These are phyloP conservation scores for Sinotaia quadrata DNA, from an alignment of 2,888 invertebrate genomes.

Conservation along the genomic window DNA sequence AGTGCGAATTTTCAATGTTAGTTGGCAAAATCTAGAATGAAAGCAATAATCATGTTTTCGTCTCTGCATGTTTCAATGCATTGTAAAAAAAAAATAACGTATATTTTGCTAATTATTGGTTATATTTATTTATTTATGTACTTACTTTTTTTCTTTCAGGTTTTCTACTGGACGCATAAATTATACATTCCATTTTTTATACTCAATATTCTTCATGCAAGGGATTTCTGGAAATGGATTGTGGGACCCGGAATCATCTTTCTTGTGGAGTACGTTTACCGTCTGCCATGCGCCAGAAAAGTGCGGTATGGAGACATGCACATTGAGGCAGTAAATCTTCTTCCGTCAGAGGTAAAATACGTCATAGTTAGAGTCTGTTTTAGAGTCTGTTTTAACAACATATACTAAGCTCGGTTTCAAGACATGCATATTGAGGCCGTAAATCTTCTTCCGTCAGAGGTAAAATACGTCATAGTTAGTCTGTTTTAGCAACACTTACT, in stretches of 20 bases:
- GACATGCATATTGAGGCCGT: too few species aligned
- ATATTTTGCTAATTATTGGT: too few species aligned
- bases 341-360: slow-evolving; percentile 85
- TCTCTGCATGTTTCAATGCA: not conserved
- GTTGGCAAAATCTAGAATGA: too few species aligned
- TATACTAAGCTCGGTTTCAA: too few species aligned
- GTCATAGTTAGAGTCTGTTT: too few species aligned
- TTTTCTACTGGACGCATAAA: slow-evolving; percentile 95
- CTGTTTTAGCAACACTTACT: too few species aligned
- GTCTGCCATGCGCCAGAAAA: slow-evolving; percentile 36
- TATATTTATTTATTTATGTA: too few species aligned
- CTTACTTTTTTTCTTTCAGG: slow-evolving; percentile 73
- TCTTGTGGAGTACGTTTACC: slow-evolving; percentile 80
- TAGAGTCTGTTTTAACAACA: too few species aligned
- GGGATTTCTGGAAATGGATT: slow-evolving; percentile 97
- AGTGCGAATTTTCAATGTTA: too few species aligned
- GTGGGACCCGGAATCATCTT: slow-evolving; percentile 86
- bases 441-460: too few species aligned
- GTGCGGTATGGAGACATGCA: slow-evolving; percentile 77
- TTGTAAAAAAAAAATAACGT: not conserved
- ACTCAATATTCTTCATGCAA: slow-evolving; percentile 87
- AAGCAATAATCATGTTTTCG: too few species aligned
- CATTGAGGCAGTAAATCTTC: slow-evolving; percentile 78
- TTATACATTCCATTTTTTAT: slow-evolving; percentile 89
- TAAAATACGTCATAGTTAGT: too few species aligned